Conservation (phyloP, 2,113 vertebrate genomes). For the Serilophus lunatus region DNA sequence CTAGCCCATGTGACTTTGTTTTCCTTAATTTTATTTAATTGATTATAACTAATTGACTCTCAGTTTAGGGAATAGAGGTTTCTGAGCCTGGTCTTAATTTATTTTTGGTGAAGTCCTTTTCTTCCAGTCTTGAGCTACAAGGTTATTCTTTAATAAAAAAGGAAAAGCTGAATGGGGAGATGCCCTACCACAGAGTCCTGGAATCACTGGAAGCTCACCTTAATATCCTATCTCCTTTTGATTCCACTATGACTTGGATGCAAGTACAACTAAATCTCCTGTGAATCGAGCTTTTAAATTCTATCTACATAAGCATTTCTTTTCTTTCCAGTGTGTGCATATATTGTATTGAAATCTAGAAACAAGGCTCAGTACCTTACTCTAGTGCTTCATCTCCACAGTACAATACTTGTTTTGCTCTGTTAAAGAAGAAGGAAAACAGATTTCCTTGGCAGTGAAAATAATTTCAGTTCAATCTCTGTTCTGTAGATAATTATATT, state of each 20-base stretch:
- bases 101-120: neutral
- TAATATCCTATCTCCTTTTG: neutral
- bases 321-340: neutral
- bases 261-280: neutral
- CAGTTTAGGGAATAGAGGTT: conserved; percentile 26
- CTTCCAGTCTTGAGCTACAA: conserved; percentile 5
- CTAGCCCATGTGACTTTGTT: conserved; percentile 8
- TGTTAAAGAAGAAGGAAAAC: neutral
- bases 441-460: neutral
- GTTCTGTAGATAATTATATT: neutral
- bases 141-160: neutral
- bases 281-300: neutral
- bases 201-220: neutral
- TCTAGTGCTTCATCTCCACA: neutral
- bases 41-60: conserved; percentile 65
- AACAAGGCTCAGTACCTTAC: neutral
- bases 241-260: neutral
- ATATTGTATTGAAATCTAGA: neutral
- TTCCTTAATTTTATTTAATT: conserved; percentile 67
- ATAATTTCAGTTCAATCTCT: neutral
- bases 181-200: neutral
- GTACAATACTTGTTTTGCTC: neutral
- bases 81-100: conserved; percentile 8
- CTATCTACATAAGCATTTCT: neutral
- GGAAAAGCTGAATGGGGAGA: neutral